Conservation (phyloP, 1,140 invertebrate species). For the Oscheius sp. region DNA sequence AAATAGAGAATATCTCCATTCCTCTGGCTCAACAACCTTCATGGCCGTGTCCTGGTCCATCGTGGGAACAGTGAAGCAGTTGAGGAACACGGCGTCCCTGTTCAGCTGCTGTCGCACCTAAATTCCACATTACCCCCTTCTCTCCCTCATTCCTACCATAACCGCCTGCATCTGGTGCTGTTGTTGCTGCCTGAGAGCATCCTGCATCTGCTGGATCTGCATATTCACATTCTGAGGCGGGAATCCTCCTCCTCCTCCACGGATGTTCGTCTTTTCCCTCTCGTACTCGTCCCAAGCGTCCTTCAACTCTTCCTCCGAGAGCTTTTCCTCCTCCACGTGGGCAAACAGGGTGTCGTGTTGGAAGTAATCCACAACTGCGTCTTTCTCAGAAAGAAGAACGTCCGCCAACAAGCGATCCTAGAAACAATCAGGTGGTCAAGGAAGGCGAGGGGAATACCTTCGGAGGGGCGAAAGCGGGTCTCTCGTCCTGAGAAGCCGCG, state of each 20-base stretch:
- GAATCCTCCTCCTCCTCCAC: background rate
- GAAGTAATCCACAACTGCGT: slow-evolving; percentile 46
- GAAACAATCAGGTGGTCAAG: no score
- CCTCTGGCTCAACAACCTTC: slow-evolving; percentile 9
- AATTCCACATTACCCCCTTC: no score
- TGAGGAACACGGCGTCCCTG: background rate
- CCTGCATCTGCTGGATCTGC: slow-evolving; percentile 3
- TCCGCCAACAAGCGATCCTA: slow-evolving; percentile 54
- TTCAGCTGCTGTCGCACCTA: background rate
- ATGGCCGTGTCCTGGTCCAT: background rate
- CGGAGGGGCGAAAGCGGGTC: slow-evolving; percentile 31
- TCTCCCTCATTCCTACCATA: no score
- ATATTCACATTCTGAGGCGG: background rate
- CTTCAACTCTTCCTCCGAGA: slow-evolving; percentile 36
- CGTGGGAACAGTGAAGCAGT: background rate
- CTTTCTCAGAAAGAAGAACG: slow-evolving; percentile 40
- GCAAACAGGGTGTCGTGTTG: slow-evolving; percentile 52
- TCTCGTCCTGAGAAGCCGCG: slow-evolving; percentile 2
- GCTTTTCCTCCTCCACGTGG: slow-evolving; percentile 49
- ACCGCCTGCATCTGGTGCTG: no score
- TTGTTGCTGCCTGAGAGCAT: background rate
- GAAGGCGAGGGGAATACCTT: no score
- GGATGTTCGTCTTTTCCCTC: slow-evolving; percentile 20
- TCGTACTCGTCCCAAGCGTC: slow-evolving; percentile 56
- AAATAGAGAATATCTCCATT: no score